Evolutionary conservation across 2,113 vertebrate species (phyloP), one percentile per base, ranked within the genome.

Genomic region (Egretta garzetta): DNA sequence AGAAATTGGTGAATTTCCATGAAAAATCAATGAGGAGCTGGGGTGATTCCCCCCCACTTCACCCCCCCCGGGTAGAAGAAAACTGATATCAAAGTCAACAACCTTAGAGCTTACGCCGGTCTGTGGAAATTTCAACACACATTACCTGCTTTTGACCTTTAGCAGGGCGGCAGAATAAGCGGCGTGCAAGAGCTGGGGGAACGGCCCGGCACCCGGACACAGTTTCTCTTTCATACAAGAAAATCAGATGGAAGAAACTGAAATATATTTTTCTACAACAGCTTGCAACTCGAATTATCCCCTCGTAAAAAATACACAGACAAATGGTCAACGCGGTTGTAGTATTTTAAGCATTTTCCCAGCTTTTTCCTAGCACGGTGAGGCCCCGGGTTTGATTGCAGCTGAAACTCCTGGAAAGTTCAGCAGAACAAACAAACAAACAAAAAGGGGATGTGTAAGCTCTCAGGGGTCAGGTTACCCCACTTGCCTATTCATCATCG

Each of bases 41-140:
- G 33, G 92, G 45, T 35, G 20, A 92, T n/a, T 50, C 0, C 3
- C 8, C 0, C 19, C 30, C n/a, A 43, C 41, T 43, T 43, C 41
- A 43, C 3, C 0, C 3, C 3, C 0, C 19, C 5, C 0, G 17
- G 30, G 73, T 81, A 22, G 80, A 81, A 92, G 95, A 96, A 96
- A 97, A 92, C 56, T 35, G 86, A 94, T 96, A 92, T 86, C 47
- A 92, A 92, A 96, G 94, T 95, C 95, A 95, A 82, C 73, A 93
- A 35, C 64, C 77, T 56, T 28, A 41, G 73, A 84, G 49, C 66
- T 91, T 64, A 28, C 56, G 68, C 63, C 5, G 4, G 12, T 18
- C 33, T 56, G 66, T 84, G 91, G 86, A 96, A 91, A 91, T 90
- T 94, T 91, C 84, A 62, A 43, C 68, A 60, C 33, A 33, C 66